Base-by-base conservation (phyloP, 37 sponge, comb jelly and placozoan species). In the Axinella damicornis region DNA sequence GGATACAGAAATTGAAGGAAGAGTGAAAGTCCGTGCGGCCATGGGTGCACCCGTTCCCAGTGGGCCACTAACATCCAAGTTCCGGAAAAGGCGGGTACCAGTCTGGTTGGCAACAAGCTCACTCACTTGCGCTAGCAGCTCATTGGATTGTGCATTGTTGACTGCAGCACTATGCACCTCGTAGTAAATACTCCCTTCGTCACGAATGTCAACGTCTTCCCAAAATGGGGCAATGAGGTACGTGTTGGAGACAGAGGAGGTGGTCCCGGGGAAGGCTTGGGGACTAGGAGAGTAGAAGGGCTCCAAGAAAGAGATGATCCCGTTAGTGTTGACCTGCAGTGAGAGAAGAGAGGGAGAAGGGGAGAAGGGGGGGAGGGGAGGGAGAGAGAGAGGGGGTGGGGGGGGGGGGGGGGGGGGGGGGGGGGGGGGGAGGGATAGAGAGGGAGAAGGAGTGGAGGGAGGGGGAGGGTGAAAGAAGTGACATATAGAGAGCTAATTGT, bases 141-240 rank as follows among this genome's bases (percentile, higher is more conserved):
- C 31, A 46, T 9, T 46, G 46, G 46, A 46, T 4, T 5, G 24
- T 5, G 73, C 2, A 46, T 46, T 46, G 46, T 65, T 24, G 12
- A 24, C n/a, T 12, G 60, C 65, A 14, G 70, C 77, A 32, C 11
- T 20, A 68, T 85, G 79, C 32, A 65, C 79, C 38, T 79, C 25
- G 65, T 85, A 85, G 69, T 59, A 85, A 54, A 85, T 78, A 27
- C 2, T 5, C 15, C 87, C 87, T 28, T 15, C 78, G 16, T 78
- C 67, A 1, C 69, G 16, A 31, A 67, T 65, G 74, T 85, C 80
- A 25, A 76, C 73, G 46, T 84, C 85, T 20, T 75, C 77, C 85
- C 85, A 84, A 65, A 84, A 84, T 30, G 85, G 85, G 21, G 85
- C 77, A 31, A 84, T 31, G 33, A 67, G 68, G 68, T 67, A 30